A percentile compares a stretch with the other conserved stretches of the same genome.
These are phyloP conservation scores for Leucophora obtusa DNA, from an alignment of 2,888 invertebrate genomes.

Conservation along the genomic window DNA sequence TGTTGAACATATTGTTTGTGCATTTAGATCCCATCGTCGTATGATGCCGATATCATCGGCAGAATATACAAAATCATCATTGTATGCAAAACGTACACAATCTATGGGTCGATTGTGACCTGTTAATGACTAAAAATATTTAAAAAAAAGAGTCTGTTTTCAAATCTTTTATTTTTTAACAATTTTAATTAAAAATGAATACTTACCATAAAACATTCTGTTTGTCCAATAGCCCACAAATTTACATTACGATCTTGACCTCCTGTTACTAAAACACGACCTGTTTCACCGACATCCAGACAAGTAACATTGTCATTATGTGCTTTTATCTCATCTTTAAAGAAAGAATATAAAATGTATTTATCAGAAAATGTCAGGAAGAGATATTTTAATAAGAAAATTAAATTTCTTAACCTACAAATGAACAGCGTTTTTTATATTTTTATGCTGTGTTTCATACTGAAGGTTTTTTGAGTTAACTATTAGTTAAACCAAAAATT, in stretches of 20 bases:
- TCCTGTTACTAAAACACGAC: constrained; percentile 81
- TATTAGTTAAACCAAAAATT: no score
- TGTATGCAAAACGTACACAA: constrained; percentile 95
- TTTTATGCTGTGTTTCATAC: no score
- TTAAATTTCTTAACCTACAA: no score
- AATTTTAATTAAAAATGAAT: not conserved
- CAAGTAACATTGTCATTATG: constrained; percentile 78
- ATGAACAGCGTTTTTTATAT: no score
- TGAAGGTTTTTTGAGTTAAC: no score
- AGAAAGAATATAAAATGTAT: not conserved
- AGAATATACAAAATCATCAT: constrained; percentile 96
- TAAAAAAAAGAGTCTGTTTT: not conserved
- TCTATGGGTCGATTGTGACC: constrained; percentile 96
- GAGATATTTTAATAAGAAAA: no score
- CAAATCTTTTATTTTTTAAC: no score
- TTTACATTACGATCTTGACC: constrained; percentile 98
- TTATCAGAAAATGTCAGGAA: not conserved
- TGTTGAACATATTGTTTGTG: constrained; percentile 79
- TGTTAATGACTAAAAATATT: constrained; percentile 86
- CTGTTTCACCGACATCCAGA: constrained; percentile 78
- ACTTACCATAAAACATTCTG: constrained; percentile 94
- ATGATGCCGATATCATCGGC: constrained; percentile 96
- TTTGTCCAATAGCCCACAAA: constrained; percentile 96
- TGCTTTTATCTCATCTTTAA: constrained; percentile 78
- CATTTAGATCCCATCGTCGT: constrained; percentile 97